Base-by-base conservation (phyloP, 2,888 invertebrate genomes). In the Molanna angustata region DNA sequence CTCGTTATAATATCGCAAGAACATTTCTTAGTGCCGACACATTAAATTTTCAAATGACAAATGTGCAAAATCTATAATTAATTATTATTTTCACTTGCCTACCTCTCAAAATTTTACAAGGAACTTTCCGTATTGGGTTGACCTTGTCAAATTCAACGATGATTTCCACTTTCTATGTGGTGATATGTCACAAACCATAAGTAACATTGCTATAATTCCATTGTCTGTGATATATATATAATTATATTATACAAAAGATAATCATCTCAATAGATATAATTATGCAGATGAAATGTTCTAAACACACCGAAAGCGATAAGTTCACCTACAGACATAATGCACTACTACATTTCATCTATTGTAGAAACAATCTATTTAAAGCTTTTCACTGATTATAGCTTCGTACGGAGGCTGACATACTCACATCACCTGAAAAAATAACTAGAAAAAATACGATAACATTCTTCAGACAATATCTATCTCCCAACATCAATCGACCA, bases 341-440 rank as follows among this genome's bases (percentile, higher is more conserved):
- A 58, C 53, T 42, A 44, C 56, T 54, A 56, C 45, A 52, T 43
- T 45, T 52, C 31, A 54, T 46, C 58, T 46, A 46, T 51, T 46
- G 54, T 52, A 54, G 54, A 59, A 56, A 54, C 52, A 43, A 21
- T 52, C 58, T 56, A 59, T 48, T 59, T 59, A 59, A 59, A 59
- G 59, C 59, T 59, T 56, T 49, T 54, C 43, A 44, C 49, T 49
- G 58, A 50, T 49, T 46, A 40, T 44, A 52, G 56, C 52, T 35
- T 52, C 43, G 16, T 35, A 31, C 32, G 42, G 42, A 33, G 42
- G 27, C 27, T 27, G 27, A 27, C 27, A 43, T 43, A 43, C 27
- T 43, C 43, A 22, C 21, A 27, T 22, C 43, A 43, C 43, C 27
- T 11, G 43, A 27, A 7, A 27, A 11, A 27, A 27, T 27, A 27